These are phyloP conservation scores for Columba janthina DNA, from an alignment of 2,113 vertebrate genomes.

Conservation along the genomic window DNA sequence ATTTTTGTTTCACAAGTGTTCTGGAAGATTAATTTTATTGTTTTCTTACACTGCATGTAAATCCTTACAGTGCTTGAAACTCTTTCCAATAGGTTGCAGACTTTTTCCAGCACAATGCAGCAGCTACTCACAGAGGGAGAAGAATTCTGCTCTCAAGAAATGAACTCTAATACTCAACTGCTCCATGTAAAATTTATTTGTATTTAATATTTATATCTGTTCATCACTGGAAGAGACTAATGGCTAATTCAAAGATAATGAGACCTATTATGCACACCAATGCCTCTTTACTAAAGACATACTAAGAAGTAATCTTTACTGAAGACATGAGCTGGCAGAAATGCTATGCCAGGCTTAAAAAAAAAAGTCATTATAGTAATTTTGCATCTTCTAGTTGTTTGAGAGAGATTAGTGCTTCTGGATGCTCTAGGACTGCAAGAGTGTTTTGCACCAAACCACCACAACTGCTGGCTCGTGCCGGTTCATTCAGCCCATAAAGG, in stretches of 20 bases:
- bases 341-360: background rate
- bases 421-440: background rate
- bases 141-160: background rate
- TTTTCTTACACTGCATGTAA: background rate
- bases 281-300: background rate
- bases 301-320: background rate
- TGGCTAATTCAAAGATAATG: constrained; percentile 3
- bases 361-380: background rate
- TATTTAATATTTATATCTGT: constrained; percentile 33
- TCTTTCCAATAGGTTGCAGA: background rate
- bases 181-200: background rate
- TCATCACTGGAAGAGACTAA: background rate
- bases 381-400: background rate
- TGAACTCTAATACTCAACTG: background rate
- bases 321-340: background rate
- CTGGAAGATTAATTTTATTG: background rate
- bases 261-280: background rate
- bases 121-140: background rate
- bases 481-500: background rate
- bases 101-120: background rate
- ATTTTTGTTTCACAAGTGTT: background rate
- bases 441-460: background rate
- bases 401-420: background rate
- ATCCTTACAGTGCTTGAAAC: background rate
- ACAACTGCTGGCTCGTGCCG: background rate